Conservation (phyloP, 2,888 invertebrate species). For the Cantharis rufa region DNA sequence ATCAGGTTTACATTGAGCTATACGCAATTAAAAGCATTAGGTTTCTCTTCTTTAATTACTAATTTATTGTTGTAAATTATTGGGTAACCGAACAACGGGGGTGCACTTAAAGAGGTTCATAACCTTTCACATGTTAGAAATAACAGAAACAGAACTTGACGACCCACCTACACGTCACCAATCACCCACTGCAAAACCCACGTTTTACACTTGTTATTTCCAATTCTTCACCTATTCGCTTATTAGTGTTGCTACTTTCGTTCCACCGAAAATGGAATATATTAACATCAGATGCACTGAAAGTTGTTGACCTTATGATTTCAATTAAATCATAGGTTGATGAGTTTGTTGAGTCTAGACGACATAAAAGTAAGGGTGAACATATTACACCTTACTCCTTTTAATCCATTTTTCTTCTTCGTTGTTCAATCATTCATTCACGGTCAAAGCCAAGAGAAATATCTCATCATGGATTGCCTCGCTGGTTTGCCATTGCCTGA, state of each 20-base stretch:
- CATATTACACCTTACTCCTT: no score
- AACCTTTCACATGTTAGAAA: not conserved
- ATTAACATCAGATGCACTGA: not conserved
- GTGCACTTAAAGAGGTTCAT: not conserved
- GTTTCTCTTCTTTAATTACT: conserved; percentile 1
- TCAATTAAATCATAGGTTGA: not conserved
- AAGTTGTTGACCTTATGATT: not conserved
- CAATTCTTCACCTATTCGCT: not conserved
- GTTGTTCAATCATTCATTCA: no score
- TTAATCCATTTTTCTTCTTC: no score
- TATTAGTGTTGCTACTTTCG: not conserved
- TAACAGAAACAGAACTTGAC: not conserved
- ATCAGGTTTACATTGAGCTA: not conserved
- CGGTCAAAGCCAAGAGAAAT: no score
- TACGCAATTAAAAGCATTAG: not conserved
- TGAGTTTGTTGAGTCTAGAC: not conserved
- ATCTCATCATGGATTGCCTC: no score
- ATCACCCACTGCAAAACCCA: not conserved
- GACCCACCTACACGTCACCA: not conserved
- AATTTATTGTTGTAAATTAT: not conserved
- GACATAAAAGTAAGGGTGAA: not conserved
- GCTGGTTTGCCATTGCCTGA: no score
- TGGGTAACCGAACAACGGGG: not conserved
- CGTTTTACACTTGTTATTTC: conserved; percentile 3
- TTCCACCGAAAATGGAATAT: not conserved